Evolutionary conservation across 2,888 invertebrate species (phyloP), one percentile per base, ranked within the genome.

Genomic region (Gymnocheta viridis): DNA sequence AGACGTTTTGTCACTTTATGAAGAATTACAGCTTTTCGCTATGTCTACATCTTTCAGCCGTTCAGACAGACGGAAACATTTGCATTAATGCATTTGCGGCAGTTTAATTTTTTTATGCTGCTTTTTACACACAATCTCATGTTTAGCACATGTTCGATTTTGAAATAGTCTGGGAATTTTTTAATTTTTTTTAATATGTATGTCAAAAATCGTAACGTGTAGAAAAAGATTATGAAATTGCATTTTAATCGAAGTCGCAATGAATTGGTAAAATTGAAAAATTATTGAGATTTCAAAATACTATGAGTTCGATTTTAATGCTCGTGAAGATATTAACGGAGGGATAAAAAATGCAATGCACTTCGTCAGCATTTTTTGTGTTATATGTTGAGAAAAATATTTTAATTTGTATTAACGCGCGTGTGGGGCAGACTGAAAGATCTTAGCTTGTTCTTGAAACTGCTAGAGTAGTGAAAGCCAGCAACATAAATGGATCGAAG

Each of bases 1-100:
- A 84, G 84, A 84, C 84, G 77, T 84, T 84, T 84, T 84, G 84
- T 84, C 84, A 84, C 84, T 84, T 84, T 84, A 84, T 84, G 84
- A 84, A 77, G 81, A 81, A 84, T 84, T 73, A 69, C 79, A 60
- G 29, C 58, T 14, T 17, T 24, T 7, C 17, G 6, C 19, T 41
- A 14, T 41, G 58, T 41, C 29, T 14, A 41, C 32, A 76, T 32
- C 44, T 35, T 54, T 19, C 67, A 66, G n/a, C 47, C 56, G 47
- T 17, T 4, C 35, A 77, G 67, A 58, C 58, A 69, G 72, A 81
- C 74, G 27, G 38, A 69, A 41, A 17, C 47, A 72, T 72, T 66
- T 77, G 67, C 35, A 76, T 73, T 62, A 72, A 81, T n/a, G 66
- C 72, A 80, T 80, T 66, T 12, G 27, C 41, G 47, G 54, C 54